phyloP scores from a whole-genome alignment of 2,888 invertebrate species.

The Cecidostiba fungosa region DNA sequence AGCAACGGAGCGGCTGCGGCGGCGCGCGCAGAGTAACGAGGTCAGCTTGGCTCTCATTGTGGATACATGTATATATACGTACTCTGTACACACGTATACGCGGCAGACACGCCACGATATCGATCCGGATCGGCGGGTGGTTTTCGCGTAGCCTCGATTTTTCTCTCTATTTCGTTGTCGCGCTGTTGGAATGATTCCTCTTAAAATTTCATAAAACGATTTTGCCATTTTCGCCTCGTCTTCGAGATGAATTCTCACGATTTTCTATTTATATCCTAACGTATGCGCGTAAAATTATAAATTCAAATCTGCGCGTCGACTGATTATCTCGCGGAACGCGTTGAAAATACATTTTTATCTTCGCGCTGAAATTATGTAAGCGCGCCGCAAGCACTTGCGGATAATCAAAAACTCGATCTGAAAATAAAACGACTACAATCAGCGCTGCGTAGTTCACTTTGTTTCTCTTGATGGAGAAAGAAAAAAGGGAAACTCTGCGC shows the following conservation, averaged over 20 bases:
- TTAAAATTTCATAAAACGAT: not conserved
- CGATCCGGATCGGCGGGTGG: conserved; percentile 31
- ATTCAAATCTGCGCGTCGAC: not conserved
- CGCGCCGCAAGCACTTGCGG: not conserved
- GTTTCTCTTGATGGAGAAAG: conserved; percentile 11
- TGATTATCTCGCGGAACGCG: not conserved
- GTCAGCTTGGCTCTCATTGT: conserved; percentile 40
- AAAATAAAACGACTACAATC: conserved; percentile 5
- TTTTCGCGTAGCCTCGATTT: not conserved
- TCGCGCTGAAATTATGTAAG: not conserved
- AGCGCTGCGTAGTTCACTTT: not conserved
- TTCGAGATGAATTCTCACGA: conserved; percentile 14
- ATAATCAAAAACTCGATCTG: not conserved
- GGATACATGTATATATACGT: not conserved
- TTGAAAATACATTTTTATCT: conserved; percentile 27
- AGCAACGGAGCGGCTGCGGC: conserved; percentile 24
- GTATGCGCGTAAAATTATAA: not conserved
- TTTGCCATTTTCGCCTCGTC: not conserved
- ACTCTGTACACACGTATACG: not conserved
- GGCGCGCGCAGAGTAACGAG: conserved; percentile 50
- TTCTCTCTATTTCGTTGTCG: not conserved
- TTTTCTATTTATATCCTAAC: conserved; percentile 7
- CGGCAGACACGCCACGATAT: conserved; percentile 31
- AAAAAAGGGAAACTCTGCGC: conserved; percentile 15
- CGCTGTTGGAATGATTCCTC: not conserved